A percentile compares a stretch with the other conserved stretches of the same genome.
Evolutionary conservation across 2,113 vertebrate genomes (phyloP).

Genomic region (Madoqua kirkii): DNA sequence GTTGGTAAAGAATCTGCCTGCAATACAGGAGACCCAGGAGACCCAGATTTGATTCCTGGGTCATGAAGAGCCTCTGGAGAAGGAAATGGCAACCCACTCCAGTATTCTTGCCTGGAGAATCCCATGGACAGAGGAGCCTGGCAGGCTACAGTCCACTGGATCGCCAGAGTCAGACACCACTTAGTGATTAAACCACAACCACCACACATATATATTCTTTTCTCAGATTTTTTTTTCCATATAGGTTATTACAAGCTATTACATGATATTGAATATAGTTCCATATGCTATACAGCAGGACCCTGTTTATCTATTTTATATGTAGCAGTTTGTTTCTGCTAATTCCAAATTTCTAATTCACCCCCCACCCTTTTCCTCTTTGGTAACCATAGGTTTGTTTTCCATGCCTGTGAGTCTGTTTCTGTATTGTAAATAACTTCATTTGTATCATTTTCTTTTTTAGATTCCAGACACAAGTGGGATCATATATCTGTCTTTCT

Average conservation of each 20-base stretch:
- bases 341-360: not conserved
- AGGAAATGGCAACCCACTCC: not conserved
- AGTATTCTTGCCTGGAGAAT: not conserved
- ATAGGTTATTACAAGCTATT: not conserved
- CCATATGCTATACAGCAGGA: not conserved
- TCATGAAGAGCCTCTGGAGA: not conserved
- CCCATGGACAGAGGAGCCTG: not conserved
- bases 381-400: not conserved
- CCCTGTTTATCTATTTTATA: not conserved
- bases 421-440: not conserved
- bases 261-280: not conserved
- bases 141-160: not conserved
- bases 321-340: not conserved
- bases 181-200: not conserved
- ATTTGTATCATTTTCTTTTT: not conserved
- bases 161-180: not conserved
- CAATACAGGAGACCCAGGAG: not conserved
- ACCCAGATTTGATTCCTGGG: not conserved
- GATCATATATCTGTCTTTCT: not conserved
- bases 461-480: not conserved
- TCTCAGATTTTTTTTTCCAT: not conserved
- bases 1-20: not conserved
- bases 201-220: not conserved
- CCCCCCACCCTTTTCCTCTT: not conserved
- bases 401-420: not conserved